Evolutionary conservation across 2,797 vertebrate species (phyloP), one percentile per base, ranked within the genome.

Genomic region (Scleropages formosus): DNA sequence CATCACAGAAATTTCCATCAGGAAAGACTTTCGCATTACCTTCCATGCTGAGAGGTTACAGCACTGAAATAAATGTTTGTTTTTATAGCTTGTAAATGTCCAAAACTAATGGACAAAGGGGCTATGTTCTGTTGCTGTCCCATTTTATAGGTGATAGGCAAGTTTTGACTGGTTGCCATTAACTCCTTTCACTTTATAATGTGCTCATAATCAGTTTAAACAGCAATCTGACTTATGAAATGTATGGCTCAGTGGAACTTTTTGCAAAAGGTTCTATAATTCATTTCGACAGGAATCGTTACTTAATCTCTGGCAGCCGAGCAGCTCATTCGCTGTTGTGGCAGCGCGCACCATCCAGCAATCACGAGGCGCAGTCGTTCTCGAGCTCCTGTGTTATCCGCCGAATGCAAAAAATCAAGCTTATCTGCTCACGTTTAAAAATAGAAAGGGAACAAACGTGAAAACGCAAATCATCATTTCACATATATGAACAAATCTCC

Each of bases 41-140:
- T 88, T 74, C 69, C 22, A 64, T 82, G 90, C 90, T 88, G 83
- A 88, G 87, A 91, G 90, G 90, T 90, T 81, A 89, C 88, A 86
- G 65, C 85, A 88, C 90, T 87, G 89, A 85, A 79, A 82, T 64
- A 75, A 84, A 80, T 66, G 39, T 67, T 78, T 74, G 75, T 84
- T 85, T 81, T 78, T 76, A 81, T 80, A 60, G 70, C 79, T 68
- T 49, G 47, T 59, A 65, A 56, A 67, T 13, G 31, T 47, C 73
- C 47, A 53, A 79, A 61, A 67, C 67, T 46, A 77, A 74, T 31
- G 72, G 60, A 49, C 24, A 64, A 72, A 12, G 69, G n/a, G 49
- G 18, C 64, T 60, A n/a, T 6, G 53, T 68, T 63, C 53, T 58
- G 0, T n/a, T 22, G 53, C 68, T 27, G 53, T 77, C 49, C 58